Evolutionary conservation across 1,140 invertebrate species (phyloP), one percentile per base, ranked within the genome.

Genomic region (Drosophila kanapiae): DNA sequence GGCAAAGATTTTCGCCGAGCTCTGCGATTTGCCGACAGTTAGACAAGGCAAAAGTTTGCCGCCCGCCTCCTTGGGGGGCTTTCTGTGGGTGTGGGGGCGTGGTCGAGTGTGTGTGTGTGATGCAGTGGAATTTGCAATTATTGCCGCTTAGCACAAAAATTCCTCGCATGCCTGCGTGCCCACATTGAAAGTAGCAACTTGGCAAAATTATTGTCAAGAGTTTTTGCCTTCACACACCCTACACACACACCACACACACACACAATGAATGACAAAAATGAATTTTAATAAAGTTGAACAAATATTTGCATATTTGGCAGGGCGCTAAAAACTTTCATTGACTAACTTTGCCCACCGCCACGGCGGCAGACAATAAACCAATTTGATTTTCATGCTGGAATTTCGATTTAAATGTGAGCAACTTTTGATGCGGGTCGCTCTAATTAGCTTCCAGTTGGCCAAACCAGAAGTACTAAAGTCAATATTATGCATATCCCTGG

Each of bases 281-380:
- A 88, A 88, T 88, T 88, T 88, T 88, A 88, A 88, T 88, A 88
- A 84, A 90, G 80, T 88, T 88, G 85, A 51, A 53, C 85, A 88
- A 88, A 88, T 88, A 88, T 88, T 88, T 88, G 85, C 84, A 88
- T 90, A 84, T 90, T 78, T 84, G 78, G 77, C 65, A 80, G 72
- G 69, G 43, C 74, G 80, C 85, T 75, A 78, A 81, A 88, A 88
- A 88, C 85, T 84, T 90, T 88, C 80, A 81, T 88, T 88, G 80
- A 84, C 80, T 69, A 78, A 80, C 53, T 88, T 90, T 75, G 27
- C 51, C 62, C 62, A 61, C 31, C 13, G 56, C 62, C 62, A 35
- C 47, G 48, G 18, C 43, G 48, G 13, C 80, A 83, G 78, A 88
- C 77, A 80, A 81, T 84, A 88, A 88, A 81, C 80, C 85, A 84